Percentiles rank a stretch among this genome's conserved stretches.
These are phyloP conservation scores for Dolomedes plantarius DNA, from an alignment of 2,888 invertebrate species.

Conservation along the genomic window DNA sequence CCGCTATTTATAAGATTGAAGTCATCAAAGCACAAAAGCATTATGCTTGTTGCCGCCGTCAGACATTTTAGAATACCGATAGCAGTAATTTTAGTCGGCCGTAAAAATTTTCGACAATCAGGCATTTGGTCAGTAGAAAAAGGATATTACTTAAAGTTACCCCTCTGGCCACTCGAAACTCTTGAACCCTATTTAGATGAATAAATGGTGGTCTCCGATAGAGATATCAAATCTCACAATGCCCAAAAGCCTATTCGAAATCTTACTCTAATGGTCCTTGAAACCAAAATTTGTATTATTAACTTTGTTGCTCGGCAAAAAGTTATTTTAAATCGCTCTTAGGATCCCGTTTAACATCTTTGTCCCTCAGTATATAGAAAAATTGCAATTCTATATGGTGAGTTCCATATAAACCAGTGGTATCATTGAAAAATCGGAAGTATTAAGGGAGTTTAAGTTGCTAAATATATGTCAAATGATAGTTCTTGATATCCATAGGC, in stretches of 20 bases:
- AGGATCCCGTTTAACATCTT: no score
- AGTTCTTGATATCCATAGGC: no score
- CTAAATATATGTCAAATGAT: no score
- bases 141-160: background rate
- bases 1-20: slow-evolving; percentile 1
- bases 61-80: background rate
- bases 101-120: background rate
- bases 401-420: no score
- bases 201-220: background rate
- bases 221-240: background rate
- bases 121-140: background rate
- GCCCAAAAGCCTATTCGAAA: background rate
- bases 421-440: no score
- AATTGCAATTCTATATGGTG: no score
- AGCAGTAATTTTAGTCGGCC: background rate
- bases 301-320: background rate
- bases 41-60: background rate
- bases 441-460: no score
- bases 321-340: no score
- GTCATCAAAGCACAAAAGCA: background rate
- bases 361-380: no score
- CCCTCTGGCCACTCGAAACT: background rate
- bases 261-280: background rate
- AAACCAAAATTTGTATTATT: background rate
- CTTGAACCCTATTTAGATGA: background rate